Conservation (phyloP, 2,797 vertebrate species). For the Liparis tanakae region DNA sequence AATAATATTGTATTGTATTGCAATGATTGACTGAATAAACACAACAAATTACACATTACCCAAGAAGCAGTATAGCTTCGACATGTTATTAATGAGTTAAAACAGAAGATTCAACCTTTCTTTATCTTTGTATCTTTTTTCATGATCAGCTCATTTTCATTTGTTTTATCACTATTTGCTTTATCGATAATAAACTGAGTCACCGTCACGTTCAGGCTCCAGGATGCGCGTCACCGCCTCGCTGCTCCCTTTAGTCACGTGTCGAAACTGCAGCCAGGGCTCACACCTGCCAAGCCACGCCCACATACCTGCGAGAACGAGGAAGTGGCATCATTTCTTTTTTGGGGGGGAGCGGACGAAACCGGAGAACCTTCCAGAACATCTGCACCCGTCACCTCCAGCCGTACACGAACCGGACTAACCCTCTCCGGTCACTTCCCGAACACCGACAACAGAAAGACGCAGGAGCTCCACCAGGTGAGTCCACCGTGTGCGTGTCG, state of each 20-base stretch:
- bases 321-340: slow-evolving; percentile 66
- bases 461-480: slow-evolving; percentile 58
- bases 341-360: not conserved
- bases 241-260: not conserved
- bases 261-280: slow-evolving; percentile 8
- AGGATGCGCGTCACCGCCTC: slow-evolving; percentile 12
- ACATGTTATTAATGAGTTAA: not conserved
- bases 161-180: not conserved
- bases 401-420: not conserved
- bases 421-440: not conserved
- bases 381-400: fast-evolving
- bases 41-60: too few species aligned
- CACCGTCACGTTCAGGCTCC: not conserved
- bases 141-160: not conserved
- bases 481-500: slow-evolving; percentile 5
- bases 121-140: not conserved
- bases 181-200: slow-evolving; percentile 1
- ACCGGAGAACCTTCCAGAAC: not conserved
- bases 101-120: not conserved
- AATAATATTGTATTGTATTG: too few species aligned
- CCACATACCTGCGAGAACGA: slow-evolving; percentile 82
- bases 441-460: not conserved
- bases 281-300: slow-evolving; percentile 77
- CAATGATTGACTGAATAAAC: too few species aligned
- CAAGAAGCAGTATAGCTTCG: too few species aligned